These are phyloP conservation scores for Onthophagus taurus DNA, from an alignment of 1,140 invertebrate genomes.

Conservation along the genomic window DNA sequence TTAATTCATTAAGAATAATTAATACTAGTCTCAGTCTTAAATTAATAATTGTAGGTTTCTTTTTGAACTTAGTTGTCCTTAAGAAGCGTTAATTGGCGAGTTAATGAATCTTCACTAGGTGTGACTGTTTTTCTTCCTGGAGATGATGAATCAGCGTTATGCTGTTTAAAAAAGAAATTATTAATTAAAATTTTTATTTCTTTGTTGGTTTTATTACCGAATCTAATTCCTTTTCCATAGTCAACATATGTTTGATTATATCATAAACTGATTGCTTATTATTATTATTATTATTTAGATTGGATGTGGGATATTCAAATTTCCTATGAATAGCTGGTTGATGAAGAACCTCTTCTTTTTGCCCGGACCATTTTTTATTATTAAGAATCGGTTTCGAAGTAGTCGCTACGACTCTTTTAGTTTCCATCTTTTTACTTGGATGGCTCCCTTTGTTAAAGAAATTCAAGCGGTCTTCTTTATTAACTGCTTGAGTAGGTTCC, in stretches of 20 bases:
- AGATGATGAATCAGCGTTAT: no score
- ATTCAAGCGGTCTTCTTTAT: slow-evolving; percentile 19
- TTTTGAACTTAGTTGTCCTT: no score
- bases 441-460: slow-evolving; percentile 22
- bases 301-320: slow-evolving; percentile 40
- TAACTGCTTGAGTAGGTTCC: slow-evolving; percentile 1
- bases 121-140: no score
- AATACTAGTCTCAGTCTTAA: no score
- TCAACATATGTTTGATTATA: slow-evolving; percentile 45
- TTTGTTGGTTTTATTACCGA: no score
- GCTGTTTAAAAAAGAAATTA: no score
- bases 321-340: slow-evolving; percentile 43
- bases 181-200: no score
- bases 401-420: slow-evolving; percentile 32
- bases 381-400: slow-evolving; percentile 18
- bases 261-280: slow-evolving; percentile 43
- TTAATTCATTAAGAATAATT: no score
- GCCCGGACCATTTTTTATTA: slow-evolving; percentile 35
- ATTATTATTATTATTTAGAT: slow-evolving; percentile 37
- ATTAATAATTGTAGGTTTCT: no score
- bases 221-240: slow-evolving; percentile 43
- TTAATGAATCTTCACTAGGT: no score
- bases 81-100: no score
- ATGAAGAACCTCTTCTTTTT: slow-evolving; percentile 51
- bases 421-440: slow-evolving; percentile 39